Evolutionary conservation across 2,113 vertebrate genomes (phyloP).

Genomic region (Gallinago media): DNA sequence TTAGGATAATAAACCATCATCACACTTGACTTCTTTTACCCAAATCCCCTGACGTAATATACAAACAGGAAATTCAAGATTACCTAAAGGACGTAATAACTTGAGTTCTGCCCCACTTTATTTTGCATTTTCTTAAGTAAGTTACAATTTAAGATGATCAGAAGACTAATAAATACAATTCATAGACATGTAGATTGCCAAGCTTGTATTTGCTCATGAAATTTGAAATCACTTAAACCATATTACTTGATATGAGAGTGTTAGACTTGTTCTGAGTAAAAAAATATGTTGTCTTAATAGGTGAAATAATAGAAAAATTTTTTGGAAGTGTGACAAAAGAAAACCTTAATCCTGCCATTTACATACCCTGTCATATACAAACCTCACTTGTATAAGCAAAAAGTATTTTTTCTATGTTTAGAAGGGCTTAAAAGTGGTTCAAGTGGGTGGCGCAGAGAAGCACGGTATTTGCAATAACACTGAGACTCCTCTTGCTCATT

Average conservation of each 20-base stretch:
- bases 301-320: neutral
- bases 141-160: neutral
- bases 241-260: neutral
- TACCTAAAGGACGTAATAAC: neutral
- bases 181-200: neutral
- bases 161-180: neutral
- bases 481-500: neutral
- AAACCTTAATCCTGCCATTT: neutral
- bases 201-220: neutral
- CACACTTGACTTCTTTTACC: neutral
- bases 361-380: neutral
- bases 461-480: accelerated
- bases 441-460: accelerated
- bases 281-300: neutral
- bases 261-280: neutral
- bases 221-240: neutral
- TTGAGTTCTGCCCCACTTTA: neutral
- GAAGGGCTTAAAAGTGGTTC: neutral
- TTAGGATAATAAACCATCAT: conserved; percentile 7
- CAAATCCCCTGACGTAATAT: neutral
- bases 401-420: neutral
- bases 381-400: neutral
- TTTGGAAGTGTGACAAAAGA: neutral
- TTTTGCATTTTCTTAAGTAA: neutral
- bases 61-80: neutral